phyloP scores from a whole-genome alignment of 2,888 invertebrate species.

The Tanytarsus gracilentus region DNA sequence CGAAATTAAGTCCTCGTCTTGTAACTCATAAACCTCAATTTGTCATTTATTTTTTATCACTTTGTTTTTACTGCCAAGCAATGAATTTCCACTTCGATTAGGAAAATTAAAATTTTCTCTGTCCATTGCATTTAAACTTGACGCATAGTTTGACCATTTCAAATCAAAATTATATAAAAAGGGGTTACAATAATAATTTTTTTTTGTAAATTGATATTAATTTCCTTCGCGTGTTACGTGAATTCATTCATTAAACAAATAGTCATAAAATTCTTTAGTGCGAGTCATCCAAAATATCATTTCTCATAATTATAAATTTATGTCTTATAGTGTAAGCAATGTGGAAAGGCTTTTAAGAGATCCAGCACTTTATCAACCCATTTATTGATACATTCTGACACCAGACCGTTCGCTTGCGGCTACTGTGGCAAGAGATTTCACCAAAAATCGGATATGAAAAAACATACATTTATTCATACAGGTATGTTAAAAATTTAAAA shows the following conservation, averaged over 20 bases:
- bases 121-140: not conserved
- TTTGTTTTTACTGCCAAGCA: not conserved
- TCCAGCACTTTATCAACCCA: slow-evolving; percentile 24
- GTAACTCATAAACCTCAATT: slow-evolving; percentile 11
- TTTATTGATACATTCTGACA: slow-evolving; percentile 25
- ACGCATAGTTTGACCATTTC: slow-evolving; percentile 9
- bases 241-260: slow-evolving; percentile 8
- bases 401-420: slow-evolving; percentile 22
- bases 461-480: slow-evolving; percentile 9
- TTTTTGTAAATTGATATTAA: slow-evolving; percentile 23
- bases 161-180: slow-evolving; percentile 11
- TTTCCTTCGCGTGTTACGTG: slow-evolving; percentile 15
- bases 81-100: not conserved
- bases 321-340: slow-evolving; percentile 26
- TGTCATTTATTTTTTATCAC: not conserved
- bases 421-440: slow-evolving; percentile 28
- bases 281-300: too few species aligned
- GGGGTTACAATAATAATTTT: slow-evolving; percentile 2
- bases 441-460: slow-evolving; percentile 29
- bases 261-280: slow-evolving; percentile 24
- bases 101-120: not conserved
- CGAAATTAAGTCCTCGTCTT: slow-evolving; percentile 1
- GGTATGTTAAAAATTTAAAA: slow-evolving; percentile 7
- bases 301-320: too few species aligned
- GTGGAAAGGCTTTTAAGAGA: slow-evolving; percentile 21